Evolutionary conservation across 2,797 vertebrate genomes (phyloP).

Genomic region (Poeciliopsis presidionis): DNA sequence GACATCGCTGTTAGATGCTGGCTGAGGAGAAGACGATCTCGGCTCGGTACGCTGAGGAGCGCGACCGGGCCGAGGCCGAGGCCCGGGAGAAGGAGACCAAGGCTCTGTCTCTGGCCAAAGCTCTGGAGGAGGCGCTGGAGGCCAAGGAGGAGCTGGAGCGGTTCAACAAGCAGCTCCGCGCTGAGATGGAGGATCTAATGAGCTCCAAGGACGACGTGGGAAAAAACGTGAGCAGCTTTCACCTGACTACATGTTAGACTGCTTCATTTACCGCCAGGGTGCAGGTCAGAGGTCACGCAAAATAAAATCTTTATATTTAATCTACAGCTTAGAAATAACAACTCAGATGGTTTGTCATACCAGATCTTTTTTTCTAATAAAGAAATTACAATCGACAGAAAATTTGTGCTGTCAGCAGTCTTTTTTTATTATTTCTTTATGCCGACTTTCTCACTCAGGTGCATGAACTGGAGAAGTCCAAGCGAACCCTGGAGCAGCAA

Average conservation of each 20-base stretch:
- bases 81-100: slow-evolving; percentile 97
- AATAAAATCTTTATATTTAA: background rate
- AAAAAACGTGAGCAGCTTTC: slow-evolving; percentile 89
- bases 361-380: too few species aligned
- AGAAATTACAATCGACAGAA: too few species aligned
- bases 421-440: background rate
- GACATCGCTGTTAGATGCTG: slow-evolving; percentile 82
- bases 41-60: slow-evolving; percentile 92
- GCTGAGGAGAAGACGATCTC: slow-evolving; percentile 97
- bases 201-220: slow-evolving; percentile 99
- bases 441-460: slow-evolving; percentile 78
- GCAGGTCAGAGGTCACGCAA: background rate
- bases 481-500: slow-evolving; percentile 94
- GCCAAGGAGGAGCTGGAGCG: slow-evolving; percentile 95
- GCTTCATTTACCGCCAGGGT: background rate
- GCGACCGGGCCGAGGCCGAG: slow-evolving; percentile 95
- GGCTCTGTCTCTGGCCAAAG: slow-evolving; percentile 90
- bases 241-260: background rate
- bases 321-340: background rate
- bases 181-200: slow-evolving; percentile 98
- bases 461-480: slow-evolving; percentile 97
- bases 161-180: slow-evolving; percentile 91
- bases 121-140: slow-evolving; percentile 94
- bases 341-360: too few species aligned
- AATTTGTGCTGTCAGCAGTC: too few species aligned